A percentile compares a stretch with the other conserved stretches of the same genome.
These are phyloP conservation scores for Netelia virgata DNA, from an alignment of 2,888 invertebrate genomes.

Conservation along the genomic window DNA sequence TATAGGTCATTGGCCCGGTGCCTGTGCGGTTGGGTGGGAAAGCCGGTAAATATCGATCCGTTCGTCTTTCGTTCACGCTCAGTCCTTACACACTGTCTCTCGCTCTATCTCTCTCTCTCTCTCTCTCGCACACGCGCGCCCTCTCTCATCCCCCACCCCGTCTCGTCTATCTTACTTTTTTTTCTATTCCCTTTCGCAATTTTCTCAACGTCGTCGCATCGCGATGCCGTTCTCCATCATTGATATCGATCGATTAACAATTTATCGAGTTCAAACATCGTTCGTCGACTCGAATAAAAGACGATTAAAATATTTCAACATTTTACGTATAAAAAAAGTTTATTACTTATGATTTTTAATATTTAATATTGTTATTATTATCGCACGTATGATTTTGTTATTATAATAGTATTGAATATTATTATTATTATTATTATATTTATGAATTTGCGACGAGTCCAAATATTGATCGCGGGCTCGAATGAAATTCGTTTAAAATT, in stretches of 20 bases:
- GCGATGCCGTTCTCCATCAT: not conserved
- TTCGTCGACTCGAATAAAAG: slow-evolving; percentile 6
- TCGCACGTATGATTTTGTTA: too few relatives aligned
- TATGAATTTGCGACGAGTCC: too few relatives aligned
- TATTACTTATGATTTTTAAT: too few relatives aligned
- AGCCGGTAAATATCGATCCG: slow-evolving; percentile 82
- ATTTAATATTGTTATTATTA: too few relatives aligned
- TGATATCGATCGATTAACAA: not conserved
- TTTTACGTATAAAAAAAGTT: too few relatives aligned
- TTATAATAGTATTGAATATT: too few relatives aligned
- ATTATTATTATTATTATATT: too few relatives aligned
- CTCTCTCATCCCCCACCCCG: slow-evolving; percentile 9
- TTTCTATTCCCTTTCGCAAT: slow-evolving; percentile 13
- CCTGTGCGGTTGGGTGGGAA: slow-evolving; percentile 69
- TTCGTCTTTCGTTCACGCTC: slow-evolving; percentile 71
- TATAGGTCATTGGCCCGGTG: slow-evolving; percentile 79
- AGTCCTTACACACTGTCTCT: slow-evolving; percentile 19
- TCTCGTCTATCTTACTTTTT: slow-evolving; percentile 19
- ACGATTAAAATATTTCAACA: not conserved
- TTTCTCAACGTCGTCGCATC: slow-evolving; percentile 29
- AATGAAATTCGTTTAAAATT: too few relatives aligned
- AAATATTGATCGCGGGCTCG: too few relatives aligned
- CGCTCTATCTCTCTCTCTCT: slow-evolving; percentile 1
- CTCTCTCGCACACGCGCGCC: not conserved
- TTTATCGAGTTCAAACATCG: not conserved